Percentiles rank a stretch among this genome's conserved stretches.
phyloP scores from a whole-genome alignment of 1,140 invertebrate genomes.

The Sesamia nonagrioides region DNA sequence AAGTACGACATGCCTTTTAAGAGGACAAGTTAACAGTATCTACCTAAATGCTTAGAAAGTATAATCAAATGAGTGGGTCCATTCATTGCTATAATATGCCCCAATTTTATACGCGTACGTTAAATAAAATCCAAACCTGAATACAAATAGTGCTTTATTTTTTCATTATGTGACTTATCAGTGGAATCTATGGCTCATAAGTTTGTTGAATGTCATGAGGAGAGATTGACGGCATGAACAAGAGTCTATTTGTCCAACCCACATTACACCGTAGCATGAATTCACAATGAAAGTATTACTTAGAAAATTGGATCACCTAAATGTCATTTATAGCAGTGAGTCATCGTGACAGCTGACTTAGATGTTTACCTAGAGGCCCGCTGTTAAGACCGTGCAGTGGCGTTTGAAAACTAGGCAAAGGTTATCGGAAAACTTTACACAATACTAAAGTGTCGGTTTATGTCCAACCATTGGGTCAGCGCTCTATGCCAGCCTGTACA shows the following conservation, averaged over 20 bases:
- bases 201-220: conserved; percentile 2
- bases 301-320: conserved; percentile 37
- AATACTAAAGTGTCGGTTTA: background rate
- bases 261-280: conserved; percentile 39
- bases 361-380: background rate
- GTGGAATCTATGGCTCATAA: conserved; percentile 32
- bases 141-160: conserved; percentile 58
- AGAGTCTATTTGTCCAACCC: conserved; percentile 40
- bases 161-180: conserved; percentile 44
- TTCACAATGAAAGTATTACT: conserved; percentile 43
- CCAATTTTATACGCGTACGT: conserved; percentile 56
- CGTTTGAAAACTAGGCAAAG: conserved; percentile 22
- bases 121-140: conserved; percentile 54
- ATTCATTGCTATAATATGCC: conserved; percentile 53
- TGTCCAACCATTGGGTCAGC: too few species aligned
- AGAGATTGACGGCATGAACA: conserved; percentile 47
- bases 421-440: conserved; percentile 21
- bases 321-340: conserved; percentile 10
- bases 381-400: background rate
- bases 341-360: conserved; percentile 25
- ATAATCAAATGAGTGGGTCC: conserved; percentile 20
- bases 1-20: conserved; percentile 18
- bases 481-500: too few species aligned
- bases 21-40: conserved; percentile 15
- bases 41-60: conserved; percentile 24